phyloP scores from a whole-genome alignment of 2,888 invertebrate species.

The Scaeva pyrastri region DNA sequence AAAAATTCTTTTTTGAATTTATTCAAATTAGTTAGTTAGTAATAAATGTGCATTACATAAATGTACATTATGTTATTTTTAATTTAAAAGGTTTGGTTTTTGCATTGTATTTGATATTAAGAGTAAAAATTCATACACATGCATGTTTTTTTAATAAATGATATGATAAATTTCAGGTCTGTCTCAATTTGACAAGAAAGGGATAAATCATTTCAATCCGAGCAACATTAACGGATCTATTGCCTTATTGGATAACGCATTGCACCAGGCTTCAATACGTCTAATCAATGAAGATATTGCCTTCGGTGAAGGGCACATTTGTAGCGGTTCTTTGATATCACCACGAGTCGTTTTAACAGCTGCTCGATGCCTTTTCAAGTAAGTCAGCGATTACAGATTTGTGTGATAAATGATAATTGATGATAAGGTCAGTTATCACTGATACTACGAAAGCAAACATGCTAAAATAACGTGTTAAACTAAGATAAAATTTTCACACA shows the following conservation, averaged over 20 bases:
- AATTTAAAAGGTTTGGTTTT: too few relatives aligned
- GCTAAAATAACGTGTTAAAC: background rate
- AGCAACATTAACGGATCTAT: slow-evolving; percentile 22
- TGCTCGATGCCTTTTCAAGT: slow-evolving; percentile 80
- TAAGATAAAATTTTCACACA: slow-evolving; percentile 21
- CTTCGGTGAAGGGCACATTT: slow-evolving; percentile 82
- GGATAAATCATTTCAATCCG: background rate
- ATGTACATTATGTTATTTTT: too few relatives aligned
- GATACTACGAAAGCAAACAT: slow-evolving; percentile 13
- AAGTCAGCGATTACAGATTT: slow-evolving; percentile 70
- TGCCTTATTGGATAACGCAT: slow-evolving; percentile 41
- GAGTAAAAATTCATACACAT: too few relatives aligned
- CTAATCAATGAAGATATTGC: slow-evolving; percentile 77
- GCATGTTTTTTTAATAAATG: background rate
- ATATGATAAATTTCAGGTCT: slow-evolving; percentile 61
- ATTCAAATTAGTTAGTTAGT: too few relatives aligned
- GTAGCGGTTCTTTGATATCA: slow-evolving; percentile 81
- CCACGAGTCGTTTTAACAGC: slow-evolving; percentile 81
- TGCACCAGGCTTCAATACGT: slow-evolving; percentile 81
- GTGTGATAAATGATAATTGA: background rate
- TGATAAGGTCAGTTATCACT: background rate
- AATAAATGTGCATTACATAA: too few relatives aligned
- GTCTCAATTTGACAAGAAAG: slow-evolving; percentile 34
- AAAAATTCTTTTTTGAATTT: too few relatives aligned
- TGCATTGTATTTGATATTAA: too few relatives aligned